These are phyloP conservation scores for Nephrotoma guestfalica DNA, from an alignment of 2,888 invertebrate species.

Conservation along the genomic window DNA sequence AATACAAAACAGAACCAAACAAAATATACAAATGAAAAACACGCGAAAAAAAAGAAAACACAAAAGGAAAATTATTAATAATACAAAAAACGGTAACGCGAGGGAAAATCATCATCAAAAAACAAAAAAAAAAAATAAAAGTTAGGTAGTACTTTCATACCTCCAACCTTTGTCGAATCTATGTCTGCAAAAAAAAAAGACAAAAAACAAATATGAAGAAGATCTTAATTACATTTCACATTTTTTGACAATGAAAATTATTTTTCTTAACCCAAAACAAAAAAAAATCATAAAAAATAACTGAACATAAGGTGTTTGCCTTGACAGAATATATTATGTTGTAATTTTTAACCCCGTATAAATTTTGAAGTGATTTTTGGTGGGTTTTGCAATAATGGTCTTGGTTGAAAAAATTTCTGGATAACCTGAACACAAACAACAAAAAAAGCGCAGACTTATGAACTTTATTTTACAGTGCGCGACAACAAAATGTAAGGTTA, in stretches of 20 bases:
- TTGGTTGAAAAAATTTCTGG: too few relatives aligned
- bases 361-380: too few relatives aligned
- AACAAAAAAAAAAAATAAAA: neutral
- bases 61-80: neutral
- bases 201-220: neutral
- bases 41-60: neutral
- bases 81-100: neutral
- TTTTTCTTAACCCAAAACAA: neutral
- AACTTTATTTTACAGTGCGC: too few relatives aligned
- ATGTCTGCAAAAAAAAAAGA: constrained; percentile 43
- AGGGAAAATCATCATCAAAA: neutral
- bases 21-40: neutral
- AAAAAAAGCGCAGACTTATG: too few relatives aligned
- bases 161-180: constrained; percentile 64
- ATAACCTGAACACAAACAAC: too few relatives aligned
- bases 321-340: neutral
- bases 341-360: neutral
- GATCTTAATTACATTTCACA: neutral
- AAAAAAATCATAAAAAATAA: neutral
- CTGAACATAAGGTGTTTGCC: neutral
- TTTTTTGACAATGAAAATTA: neutral
- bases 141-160: constrained; percentile 33
- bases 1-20: neutral
- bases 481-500: too few relatives aligned
- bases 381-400: too few relatives aligned